Base-by-base conservation (phyloP, 2,888 invertebrate genomes). In the Melikaiella ostensackeni region DNA sequence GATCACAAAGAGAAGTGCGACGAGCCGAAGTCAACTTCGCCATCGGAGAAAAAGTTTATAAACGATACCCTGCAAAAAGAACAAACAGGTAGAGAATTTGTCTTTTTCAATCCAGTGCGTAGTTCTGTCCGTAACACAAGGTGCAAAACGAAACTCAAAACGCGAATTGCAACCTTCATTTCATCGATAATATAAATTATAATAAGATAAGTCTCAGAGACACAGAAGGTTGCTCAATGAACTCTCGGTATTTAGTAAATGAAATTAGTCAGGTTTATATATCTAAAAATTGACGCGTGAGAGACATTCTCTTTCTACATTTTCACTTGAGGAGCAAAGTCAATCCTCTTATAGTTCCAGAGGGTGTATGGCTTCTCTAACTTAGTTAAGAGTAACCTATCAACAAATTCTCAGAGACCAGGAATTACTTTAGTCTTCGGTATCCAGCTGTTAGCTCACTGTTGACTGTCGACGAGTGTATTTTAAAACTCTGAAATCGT, bases 1-100 rank as follows among this genome's bases (percentile, higher is more conserved):
- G 90, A 91, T 59, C 84, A 86, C 63, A 88, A 87, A 61, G 91
- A 91, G 75, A 91, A 91, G 79, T 82, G 84, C 73, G 91, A 91
- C 78, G 86, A 88, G 74, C 90, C 90, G 21, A 90, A 90, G 77
- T 86, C 88, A 4, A 86, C 86, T 3, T 90, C 91, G 21, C 90
- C 91, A 3, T 82, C 85, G 4, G 89, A 91, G 82, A 85, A 86
- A 75, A 90, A 91, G 84, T 87, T 90, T 81, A 89, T 91, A 80
- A 85, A 86, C n/a, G 90, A 91, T 78, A 89, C 88, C 24, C 84
- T 89, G 76, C 87, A 89, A 81, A 89, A 89, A 80, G 88, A 90
- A 80, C 88, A 89, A 81, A 86, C 88, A 90, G 91, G 91, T 91
- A 90, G 21, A 24, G 62, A 38, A 57, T 21, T 78, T 50, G 76